These are phyloP conservation scores for Delichon dasypus DNA, from an alignment of 2,797 vertebrate genomes.

Conservation along the genomic window DNA sequence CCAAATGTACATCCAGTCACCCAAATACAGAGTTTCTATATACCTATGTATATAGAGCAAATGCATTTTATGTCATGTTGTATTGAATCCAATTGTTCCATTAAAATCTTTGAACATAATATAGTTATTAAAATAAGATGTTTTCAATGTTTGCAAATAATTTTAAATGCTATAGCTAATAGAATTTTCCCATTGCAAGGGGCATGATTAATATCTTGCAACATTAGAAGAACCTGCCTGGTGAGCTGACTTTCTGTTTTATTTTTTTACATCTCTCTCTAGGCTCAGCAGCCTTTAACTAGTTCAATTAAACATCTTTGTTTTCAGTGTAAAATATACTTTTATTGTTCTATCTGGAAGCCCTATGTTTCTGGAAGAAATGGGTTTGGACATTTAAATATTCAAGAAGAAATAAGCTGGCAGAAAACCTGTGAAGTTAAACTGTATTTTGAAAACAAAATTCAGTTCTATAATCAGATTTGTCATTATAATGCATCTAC, in stretches of 20 bases:
- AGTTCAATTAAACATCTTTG: slow-evolving; percentile 17
- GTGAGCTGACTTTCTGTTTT: neutral
- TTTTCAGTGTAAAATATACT: slow-evolving; percentile 46
- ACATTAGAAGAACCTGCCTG: neutral
- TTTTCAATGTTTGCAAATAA: slow-evolving; percentile 1
- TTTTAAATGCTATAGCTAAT: slow-evolving; percentile 27
- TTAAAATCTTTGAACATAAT: slow-evolving; percentile 20
- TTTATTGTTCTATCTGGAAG: neutral
- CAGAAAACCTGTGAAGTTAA: neutral
- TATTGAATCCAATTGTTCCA: slow-evolving; percentile 40
- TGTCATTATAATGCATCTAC: neutral
- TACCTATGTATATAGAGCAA: neutral
- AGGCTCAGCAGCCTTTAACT: neutral
- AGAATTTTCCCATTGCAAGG: slow-evolving; percentile 31
- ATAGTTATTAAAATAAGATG: slow-evolving; percentile 3
- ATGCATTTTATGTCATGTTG: neutral
- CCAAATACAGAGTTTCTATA: neutral
- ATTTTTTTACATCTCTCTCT: neutral
- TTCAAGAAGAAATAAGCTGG: neutral
- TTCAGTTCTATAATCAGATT: neutral
- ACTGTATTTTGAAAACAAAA: neutral
- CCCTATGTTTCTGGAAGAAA: neutral
- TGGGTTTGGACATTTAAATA: slow-evolving; percentile 2
- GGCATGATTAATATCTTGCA: neutral
- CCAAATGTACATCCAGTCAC: neutral